Percentiles rank a stretch among this genome's conserved stretches.
Evolutionary conservation across 2,888 invertebrate genomes (phyloP).

Genomic region (Vesta saturnalis): DNA sequence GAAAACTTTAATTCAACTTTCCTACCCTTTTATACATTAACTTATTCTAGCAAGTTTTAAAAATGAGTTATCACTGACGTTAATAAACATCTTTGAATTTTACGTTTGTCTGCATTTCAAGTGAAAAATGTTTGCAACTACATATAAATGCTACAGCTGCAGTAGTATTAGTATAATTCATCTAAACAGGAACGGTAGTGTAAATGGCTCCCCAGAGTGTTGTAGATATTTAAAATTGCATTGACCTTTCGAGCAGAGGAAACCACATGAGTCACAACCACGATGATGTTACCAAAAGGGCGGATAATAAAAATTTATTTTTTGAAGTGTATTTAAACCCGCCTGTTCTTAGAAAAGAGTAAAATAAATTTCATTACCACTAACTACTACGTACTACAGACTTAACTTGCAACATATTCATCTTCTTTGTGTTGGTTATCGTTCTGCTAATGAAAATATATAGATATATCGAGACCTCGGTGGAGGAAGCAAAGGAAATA

Average conservation of each 20-base stretch:
- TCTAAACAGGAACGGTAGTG: conserved; percentile 27
- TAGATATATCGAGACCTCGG: conserved; percentile 7
- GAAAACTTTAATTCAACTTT: no score
- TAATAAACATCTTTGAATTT: conserved; percentile 14
- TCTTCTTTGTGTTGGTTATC: conserved; percentile 23
- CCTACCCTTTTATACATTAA: no score
- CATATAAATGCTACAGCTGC: neutral
- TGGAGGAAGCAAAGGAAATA: conserved; percentile 9
- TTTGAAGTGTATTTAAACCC: neutral
- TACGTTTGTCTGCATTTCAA: neutral
- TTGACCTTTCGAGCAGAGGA: conserved; percentile 23
- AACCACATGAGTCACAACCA: neutral
- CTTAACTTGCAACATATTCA: conserved; percentile 11
- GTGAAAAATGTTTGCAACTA: conserved; percentile 9
- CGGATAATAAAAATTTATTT: neutral
- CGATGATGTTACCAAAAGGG: neutral
- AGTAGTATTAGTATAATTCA: conserved; percentile 30
- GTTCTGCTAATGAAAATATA: conserved; percentile 24
- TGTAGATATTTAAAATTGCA: conserved; percentile 36
- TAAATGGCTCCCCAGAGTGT: conserved; percentile 27
- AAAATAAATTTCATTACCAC: neutral
- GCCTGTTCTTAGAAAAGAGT: neutral
- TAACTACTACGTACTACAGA: neutral
- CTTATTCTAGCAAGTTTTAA: neutral
- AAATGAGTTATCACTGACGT: neutral